Conservation (phyloP, 1,140 invertebrate species). For the Bombus balteatus region DNA sequence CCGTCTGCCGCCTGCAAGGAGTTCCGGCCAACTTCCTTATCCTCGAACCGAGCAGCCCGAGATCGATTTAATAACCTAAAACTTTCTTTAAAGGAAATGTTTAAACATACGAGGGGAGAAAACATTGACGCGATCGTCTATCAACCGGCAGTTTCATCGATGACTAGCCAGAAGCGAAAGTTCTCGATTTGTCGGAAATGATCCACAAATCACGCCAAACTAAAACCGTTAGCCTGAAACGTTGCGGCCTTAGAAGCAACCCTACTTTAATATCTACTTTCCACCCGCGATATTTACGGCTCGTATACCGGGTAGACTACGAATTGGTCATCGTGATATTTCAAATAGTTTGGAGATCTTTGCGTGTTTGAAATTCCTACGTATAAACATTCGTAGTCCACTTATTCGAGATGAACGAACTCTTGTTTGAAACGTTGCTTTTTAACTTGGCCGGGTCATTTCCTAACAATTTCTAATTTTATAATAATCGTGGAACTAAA, state of each 20-base stretch:
- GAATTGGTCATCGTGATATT: no score
- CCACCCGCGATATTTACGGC: no score
- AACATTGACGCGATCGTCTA: background rate
- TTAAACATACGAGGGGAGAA: background rate
- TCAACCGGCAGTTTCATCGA: background rate
- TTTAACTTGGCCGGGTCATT: no score
- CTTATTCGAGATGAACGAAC: no score
- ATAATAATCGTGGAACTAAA: no score
- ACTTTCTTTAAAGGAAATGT: background rate
- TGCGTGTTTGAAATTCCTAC: no score
- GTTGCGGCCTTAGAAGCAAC: no score
- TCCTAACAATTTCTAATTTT: no score
- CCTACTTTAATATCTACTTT: background rate
- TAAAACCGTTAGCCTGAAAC: background rate
- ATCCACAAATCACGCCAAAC: background rate
- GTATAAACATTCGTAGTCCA: no score
- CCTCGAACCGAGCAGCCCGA: background rate
- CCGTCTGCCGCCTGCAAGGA: slow-evolving; percentile 23
- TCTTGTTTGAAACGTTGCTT: no score
- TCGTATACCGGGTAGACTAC: no score
- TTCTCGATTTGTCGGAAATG: background rate
- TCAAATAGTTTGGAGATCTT: no score
- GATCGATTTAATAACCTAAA: slow-evolving; percentile 40
- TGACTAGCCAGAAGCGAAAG: background rate
- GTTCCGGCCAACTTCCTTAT: slow-evolving; percentile 23